phyloP scores from a whole-genome alignment of 2,888 invertebrate genomes.

The Ctenicera cuprea region DNA sequence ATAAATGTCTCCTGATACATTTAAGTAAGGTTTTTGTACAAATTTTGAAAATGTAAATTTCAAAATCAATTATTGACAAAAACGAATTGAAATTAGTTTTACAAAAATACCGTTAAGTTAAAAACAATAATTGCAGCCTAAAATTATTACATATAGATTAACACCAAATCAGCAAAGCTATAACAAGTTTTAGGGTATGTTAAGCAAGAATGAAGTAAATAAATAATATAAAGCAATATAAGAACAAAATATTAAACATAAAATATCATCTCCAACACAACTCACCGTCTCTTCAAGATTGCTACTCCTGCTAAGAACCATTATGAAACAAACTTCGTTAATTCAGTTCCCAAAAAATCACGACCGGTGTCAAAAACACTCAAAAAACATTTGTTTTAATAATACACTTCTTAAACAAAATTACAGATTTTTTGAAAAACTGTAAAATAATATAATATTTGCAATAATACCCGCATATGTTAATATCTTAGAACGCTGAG shows the following conservation, averaged over 20 bases:
- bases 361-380: slow-evolving; percentile 26
- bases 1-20: no score
- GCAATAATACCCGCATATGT: slow-evolving; percentile 15
- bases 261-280: not conserved
- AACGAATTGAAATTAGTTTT: no score
- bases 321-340: slow-evolving; percentile 50
- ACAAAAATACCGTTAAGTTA: no score
- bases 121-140: no score
- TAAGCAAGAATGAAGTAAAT: no score
- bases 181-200: no score
- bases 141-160: no score
- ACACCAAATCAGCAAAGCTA: no score
- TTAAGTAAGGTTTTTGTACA: no score
- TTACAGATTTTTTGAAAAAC: slow-evolving; percentile 12
- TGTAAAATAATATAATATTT: not conserved
- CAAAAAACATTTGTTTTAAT: slow-evolving; percentile 27
- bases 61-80: no score
- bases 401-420: slow-evolving; percentile 12
- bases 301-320: slow-evolving; percentile 65
- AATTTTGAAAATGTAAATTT: no score
- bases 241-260: not conserved
- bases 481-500: slow-evolving; percentile 50
- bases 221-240: no score
- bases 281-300: slow-evolving; percentile 67
- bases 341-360: slow-evolving; percentile 29